phyloP scores from a whole-genome alignment of 2,113 vertebrate species.

The Ornithorhynchus anatinus region DNA sequence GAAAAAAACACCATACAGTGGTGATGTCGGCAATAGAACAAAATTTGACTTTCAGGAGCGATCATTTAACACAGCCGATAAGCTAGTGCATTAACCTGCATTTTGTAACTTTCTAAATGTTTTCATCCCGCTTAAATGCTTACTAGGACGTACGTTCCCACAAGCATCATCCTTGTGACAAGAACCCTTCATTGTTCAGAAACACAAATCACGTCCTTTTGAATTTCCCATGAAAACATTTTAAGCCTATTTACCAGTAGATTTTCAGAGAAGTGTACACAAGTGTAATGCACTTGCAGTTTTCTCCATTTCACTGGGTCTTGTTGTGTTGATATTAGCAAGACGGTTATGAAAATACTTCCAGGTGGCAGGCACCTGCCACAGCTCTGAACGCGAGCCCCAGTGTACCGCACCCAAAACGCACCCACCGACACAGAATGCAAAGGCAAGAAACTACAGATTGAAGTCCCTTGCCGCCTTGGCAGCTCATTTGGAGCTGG shows the following conservation, averaged over 20 bases:
- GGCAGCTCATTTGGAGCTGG: constrained; percentile 38
- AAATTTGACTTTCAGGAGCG: background rate
- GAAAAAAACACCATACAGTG: background rate
- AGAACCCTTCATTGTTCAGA: constrained; percentile 45
- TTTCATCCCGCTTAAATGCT: constrained; percentile 46
- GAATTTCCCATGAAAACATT: constrained; percentile 46
- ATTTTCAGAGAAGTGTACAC: constrained; percentile 39
- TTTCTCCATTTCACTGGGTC: constrained; percentile 20
- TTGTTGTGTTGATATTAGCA: constrained; percentile 29
- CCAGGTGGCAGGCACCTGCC: constrained; percentile 57
- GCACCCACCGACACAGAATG: constrained; percentile 20
- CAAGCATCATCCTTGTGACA: constrained; percentile 20
- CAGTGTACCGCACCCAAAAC: background rate
- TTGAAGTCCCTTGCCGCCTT: constrained; percentile 24
- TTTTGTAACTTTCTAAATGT: constrained; percentile 25
- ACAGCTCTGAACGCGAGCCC: constrained; percentile 12
- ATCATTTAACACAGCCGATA: background rate
- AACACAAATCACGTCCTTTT: constrained; percentile 37
- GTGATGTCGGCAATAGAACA: background rate
- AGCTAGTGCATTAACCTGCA: background rate
- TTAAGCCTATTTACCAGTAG: constrained; percentile 37
- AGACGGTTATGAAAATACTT: constrained; percentile 20
- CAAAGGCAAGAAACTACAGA: constrained; percentile 1
- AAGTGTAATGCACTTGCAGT: constrained; percentile 22
- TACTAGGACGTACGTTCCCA: constrained; percentile 1